These are phyloP conservation scores for Bimastos eiseni DNA, from an alignment of 2,888 invertebrate genomes.

Conservation along the genomic window DNA sequence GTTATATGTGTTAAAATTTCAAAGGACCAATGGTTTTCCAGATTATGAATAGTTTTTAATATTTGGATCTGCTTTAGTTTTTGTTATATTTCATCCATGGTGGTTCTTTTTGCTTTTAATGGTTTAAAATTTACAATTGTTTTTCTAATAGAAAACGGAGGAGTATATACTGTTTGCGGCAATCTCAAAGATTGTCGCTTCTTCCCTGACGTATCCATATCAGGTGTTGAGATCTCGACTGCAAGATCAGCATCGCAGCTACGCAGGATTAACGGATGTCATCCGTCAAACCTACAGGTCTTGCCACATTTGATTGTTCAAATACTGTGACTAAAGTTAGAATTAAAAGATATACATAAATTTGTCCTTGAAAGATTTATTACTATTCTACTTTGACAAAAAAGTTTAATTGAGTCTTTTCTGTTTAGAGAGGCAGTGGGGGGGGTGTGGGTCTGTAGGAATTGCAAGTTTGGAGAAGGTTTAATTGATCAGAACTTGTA, in stretches of 20 bases:
- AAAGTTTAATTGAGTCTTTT: not conserved
- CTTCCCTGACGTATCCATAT: conserved; percentile 90
- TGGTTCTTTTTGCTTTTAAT: not conserved
- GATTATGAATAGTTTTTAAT: too few species aligned
- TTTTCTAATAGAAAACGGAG: conserved; percentile 72
- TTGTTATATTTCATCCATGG: not conserved
- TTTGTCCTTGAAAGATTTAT: not conserved
- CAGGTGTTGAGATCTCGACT: conserved; percentile 95
- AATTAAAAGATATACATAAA: not conserved
- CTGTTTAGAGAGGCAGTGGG: not conserved
- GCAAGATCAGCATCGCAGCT: conserved; percentile 91
- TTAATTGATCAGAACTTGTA: not conserved
- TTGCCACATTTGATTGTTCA: not conserved
- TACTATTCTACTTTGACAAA: not conserved
- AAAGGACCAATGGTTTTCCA: conserved; percentile 64
- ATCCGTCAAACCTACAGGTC: conserved; percentile 65
- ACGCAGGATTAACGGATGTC: conserved; percentile 67
- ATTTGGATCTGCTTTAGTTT: too few species aligned
- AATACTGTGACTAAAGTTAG: not conserved
- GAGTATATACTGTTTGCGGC: conserved; percentile 93
- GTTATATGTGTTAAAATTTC: too few species aligned
- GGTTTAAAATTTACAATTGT: not conserved
- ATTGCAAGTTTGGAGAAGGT: not conserved
- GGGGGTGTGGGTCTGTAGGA: not conserved
- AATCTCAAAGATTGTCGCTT: conserved; percentile 85